phyloP scores from a whole-genome alignment of 2,888 invertebrate species.

The Ormyrus rosae region DNA sequence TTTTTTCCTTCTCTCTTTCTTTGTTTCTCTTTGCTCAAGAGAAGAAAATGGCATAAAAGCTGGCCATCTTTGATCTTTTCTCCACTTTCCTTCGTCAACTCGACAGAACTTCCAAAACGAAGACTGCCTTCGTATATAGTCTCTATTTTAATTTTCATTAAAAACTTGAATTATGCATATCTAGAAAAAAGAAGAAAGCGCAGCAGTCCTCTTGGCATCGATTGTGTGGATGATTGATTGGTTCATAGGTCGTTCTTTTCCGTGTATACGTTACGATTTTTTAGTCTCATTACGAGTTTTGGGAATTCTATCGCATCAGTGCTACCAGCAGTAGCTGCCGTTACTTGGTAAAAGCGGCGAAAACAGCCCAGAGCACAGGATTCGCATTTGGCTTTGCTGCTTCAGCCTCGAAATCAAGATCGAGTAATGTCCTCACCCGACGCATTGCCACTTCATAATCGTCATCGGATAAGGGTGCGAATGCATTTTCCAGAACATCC shows the following conservation, averaged over 20 bases:
- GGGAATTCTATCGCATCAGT: constrained; percentile 22
- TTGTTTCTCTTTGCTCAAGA: constrained; percentile 21
- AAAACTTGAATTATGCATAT: constrained; percentile 37
- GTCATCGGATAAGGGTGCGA: constrained; percentile 97
- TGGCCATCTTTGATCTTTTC: constrained; percentile 24
- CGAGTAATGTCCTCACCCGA: constrained; percentile 95
- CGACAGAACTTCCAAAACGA: constrained; percentile 51
- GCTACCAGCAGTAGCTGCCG: constrained; percentile 58
- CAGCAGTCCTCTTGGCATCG: constrained; percentile 4
- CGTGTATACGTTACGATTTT: constrained; percentile 1
- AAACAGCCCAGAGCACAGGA: constrained; percentile 99
- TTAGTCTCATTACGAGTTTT: background rate
- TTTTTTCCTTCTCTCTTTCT: constrained; percentile 5
- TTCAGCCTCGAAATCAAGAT: constrained; percentile 97
- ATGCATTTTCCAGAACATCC: constrained; percentile 99
- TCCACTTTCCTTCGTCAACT: background rate
- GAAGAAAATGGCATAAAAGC: constrained; percentile 36
- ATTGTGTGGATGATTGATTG: constrained; percentile 14
- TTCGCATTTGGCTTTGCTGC: constrained; percentile 92
- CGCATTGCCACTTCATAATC: constrained; percentile 99
- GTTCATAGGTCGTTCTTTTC: constrained; percentile 37
- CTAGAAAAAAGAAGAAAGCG: constrained; percentile 41
- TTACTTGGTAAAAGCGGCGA: constrained; percentile 98
- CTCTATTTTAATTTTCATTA: constrained; percentile 27
- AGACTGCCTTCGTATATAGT: constrained; percentile 42